Evolutionary conservation across 2,888 invertebrate species (phyloP).

Genomic region (Sylvicola fuscatus): DNA sequence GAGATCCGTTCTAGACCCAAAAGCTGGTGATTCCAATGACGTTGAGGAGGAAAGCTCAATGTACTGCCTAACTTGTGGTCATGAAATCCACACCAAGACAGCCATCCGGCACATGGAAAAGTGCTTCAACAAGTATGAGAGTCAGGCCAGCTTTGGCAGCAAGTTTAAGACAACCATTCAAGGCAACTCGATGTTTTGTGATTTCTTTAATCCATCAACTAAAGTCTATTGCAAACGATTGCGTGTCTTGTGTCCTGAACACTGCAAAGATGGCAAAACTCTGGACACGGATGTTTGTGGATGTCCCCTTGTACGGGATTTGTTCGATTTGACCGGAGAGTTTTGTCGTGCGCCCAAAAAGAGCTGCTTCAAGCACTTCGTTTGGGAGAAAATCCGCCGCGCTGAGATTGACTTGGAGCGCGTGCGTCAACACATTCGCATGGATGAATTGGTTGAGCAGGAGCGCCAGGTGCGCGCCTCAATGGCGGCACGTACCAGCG

Average conservation of each 20-base stretch:
- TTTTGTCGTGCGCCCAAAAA: slow-evolving; percentile 80
- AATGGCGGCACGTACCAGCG: slow-evolving; percentile 67
- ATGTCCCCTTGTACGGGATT: slow-evolving; percentile 68
- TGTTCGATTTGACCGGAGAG: slow-evolving; percentile 66
- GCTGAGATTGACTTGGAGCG: slow-evolving; percentile 92
- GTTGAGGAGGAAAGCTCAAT: slow-evolving; percentile 48
- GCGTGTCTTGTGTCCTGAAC: slow-evolving; percentile 91
- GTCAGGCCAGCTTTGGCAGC: slow-evolving; percentile 90
- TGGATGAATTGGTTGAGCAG: slow-evolving; percentile 87
- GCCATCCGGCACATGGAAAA: slow-evolving; percentile 96
- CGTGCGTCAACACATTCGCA: slow-evolving; percentile 77
- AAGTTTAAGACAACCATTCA: slow-evolving; percentile 87
- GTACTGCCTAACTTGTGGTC: slow-evolving; percentile 94
- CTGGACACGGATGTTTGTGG: slow-evolving; percentile 79
- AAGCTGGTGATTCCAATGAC: slow-evolving; percentile 32
- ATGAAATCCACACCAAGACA: slow-evolving; percentile 78
- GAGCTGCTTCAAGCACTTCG: slow-evolving; percentile 74
- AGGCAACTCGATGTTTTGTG: slow-evolving; percentile 91
- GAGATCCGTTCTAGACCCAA: slow-evolving; percentile 43
- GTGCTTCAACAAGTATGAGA: slow-evolving; percentile 94
- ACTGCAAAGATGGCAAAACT: slow-evolving; percentile 86
- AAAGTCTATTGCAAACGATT: slow-evolving; percentile 90
- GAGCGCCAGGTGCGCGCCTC: slow-evolving; percentile 63
- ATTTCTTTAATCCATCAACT: slow-evolving; percentile 74
- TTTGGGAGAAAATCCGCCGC: slow-evolving; percentile 86